Evolutionary conservation across 2,113 vertebrate species (phyloP), one percentile per base, ranked within the genome.

Genomic region (Oxyruncus cristatus): DNA sequence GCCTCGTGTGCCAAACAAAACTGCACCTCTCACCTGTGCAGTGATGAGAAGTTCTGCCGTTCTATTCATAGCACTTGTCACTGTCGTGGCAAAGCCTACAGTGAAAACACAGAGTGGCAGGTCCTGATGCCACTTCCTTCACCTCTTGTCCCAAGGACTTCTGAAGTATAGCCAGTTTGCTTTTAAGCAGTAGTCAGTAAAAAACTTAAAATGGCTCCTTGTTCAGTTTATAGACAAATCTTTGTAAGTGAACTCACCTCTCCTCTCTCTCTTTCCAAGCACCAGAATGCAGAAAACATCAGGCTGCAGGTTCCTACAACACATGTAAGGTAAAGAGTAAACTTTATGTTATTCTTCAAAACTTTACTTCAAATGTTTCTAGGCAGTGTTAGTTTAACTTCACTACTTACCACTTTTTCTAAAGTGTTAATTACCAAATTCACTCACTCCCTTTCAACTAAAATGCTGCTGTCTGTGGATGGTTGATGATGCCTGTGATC

Each of bases 281-380:
- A 97, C 87, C 98, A 98, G 79, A 98, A 97, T 7, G 73, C 97
- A 62, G 98, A 98, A 82, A 97, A 98, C 44, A 49, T 92, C 95
- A 96, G 98, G 78, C 88, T 98, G 78, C 98, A 98, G 88, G 97
- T 98, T 93, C 98, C 98, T 61, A 92, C 97, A 23, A 92, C 97
- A 87, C 98, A 98, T 14, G 87, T 97, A 96, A 98, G 98, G 98
- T 98, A 98, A 97, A n/a, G 20, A 83, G 80, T 46, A 33, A 87
- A 12, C 9, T 49, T 47, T 33, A 30, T 2, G 15, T 20, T 81
- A 2, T 14, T 82, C 35, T 44, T 87, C 21, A 53, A 42, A 22
- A 56, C 22, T 18, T 66, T 41, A 32, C 37, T 66, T 71, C 35
- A 58, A n/a, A 19, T 12, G 28, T 42, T 89, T 88, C 58, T 61